A percentile compares a stretch with the other conserved stretches of the same genome.
phyloP scores from a whole-genome alignment of 2,888 invertebrate species.

The Tetragonula carbonaria region DNA sequence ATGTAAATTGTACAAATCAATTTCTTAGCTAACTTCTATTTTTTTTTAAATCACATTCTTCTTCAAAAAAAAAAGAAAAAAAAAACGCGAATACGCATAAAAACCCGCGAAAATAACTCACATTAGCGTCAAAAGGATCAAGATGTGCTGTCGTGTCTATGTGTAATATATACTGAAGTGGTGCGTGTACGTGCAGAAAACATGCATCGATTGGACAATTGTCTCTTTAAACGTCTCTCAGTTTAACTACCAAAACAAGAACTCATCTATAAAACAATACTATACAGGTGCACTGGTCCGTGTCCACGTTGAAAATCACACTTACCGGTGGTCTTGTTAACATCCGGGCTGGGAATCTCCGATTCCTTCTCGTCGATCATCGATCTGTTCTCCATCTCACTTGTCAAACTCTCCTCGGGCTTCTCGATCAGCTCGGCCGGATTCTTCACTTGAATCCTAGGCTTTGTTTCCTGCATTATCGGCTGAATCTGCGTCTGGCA shows the following conservation, averaged over 20 bases:
- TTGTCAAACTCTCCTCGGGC: slow-evolving; percentile 69
- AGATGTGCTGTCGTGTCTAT: slow-evolving; percentile 28
- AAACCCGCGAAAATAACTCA: background rate
- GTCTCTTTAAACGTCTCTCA: slow-evolving; percentile 35
- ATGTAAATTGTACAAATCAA: background rate
- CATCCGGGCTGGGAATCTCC: slow-evolving; percentile 77
- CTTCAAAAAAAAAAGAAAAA: too few species aligned
- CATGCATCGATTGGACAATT: slow-evolving; percentile 56
- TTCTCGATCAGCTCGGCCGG: slow-evolving; percentile 82
- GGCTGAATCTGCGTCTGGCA: slow-evolving; percentile 63
- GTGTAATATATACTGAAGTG: slow-evolving; percentile 57
- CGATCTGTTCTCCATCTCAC: slow-evolving; percentile 72
- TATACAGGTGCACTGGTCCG: slow-evolving; percentile 61
- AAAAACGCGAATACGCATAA: background rate
- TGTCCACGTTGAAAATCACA: slow-evolving; percentile 45
- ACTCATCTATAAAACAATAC: slow-evolving; percentile 56
- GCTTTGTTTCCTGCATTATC: slow-evolving; percentile 75
- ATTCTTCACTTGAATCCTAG: slow-evolving; percentile 82
- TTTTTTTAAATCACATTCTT: background rate
- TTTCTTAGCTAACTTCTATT: background rate
- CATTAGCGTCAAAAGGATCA: slow-evolving; percentile 26
- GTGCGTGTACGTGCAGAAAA: slow-evolving; percentile 77
- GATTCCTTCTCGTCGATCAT: slow-evolving; percentile 78
- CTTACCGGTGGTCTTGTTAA: slow-evolving; percentile 82
- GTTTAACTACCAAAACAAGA: slow-evolving; percentile 58